These are phyloP conservation scores for Anthopleura sola DNA, from an alignment of 64 coral and sea anemone species.

Conservation along the genomic window DNA sequence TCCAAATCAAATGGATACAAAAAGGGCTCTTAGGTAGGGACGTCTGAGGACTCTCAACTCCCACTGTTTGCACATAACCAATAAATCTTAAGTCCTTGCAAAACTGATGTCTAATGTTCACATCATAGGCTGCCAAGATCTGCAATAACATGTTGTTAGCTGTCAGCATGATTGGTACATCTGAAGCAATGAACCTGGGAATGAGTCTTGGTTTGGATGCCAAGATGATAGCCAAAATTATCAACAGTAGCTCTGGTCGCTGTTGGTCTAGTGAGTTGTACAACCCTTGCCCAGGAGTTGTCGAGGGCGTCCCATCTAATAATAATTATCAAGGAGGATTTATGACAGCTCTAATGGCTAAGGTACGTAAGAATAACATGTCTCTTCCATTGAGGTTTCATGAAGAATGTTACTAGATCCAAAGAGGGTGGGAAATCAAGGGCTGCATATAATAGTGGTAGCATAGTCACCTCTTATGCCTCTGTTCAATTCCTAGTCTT, in stretches of 20 bases:
- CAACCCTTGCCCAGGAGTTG: slow-evolving; percentile 90
- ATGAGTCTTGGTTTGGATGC: slow-evolving; percentile 83
- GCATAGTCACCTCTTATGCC: no score
- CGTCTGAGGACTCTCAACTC: no score
- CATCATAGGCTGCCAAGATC: slow-evolving; percentile 89
- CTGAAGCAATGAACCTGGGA: slow-evolving; percentile 94
- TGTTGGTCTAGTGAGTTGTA: slow-evolving; percentile 98
- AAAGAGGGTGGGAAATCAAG: no score
- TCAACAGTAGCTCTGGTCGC: slow-evolving; percentile 85
- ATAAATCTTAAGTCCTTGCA: no score
- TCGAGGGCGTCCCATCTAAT: slow-evolving; percentile 92
- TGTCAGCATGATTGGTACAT: slow-evolving; percentile 94
- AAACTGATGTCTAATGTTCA: background rate
- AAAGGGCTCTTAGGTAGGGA: no score
- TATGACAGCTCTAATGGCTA: slow-evolving; percentile 83
- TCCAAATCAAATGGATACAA: no score
- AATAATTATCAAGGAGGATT: slow-evolving; percentile 98
- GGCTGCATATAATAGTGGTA: no score
- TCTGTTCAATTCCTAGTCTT: no score
- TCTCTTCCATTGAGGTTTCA: no score
- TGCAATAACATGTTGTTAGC: slow-evolving; percentile 96
- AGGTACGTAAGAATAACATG: slow-evolving; percentile 55
- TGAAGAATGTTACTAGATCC: no score
- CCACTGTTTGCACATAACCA: no score
- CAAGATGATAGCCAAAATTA: slow-evolving; percentile 87